These are phyloP conservation scores for Esox niger DNA, from an alignment of 2,113 vertebrate species.

Conservation along the genomic window DNA sequence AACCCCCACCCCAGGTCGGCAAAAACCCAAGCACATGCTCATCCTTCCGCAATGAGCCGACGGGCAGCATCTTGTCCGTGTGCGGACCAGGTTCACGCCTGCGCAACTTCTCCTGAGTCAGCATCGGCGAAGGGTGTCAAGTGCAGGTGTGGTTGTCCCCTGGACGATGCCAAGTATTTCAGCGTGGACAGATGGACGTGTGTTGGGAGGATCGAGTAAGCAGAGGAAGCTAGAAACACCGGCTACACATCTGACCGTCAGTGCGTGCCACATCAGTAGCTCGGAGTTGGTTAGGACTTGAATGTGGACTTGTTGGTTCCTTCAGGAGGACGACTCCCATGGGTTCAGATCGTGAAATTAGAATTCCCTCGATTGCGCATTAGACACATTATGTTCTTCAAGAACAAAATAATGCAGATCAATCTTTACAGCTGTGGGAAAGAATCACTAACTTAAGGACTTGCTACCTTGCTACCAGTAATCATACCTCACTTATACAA, in stretches of 20 bases:
- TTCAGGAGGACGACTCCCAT: conserved; percentile 10
- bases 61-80: conserved; percentile 73
- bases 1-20: conserved; percentile 65
- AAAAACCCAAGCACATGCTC: conserved; percentile 65
- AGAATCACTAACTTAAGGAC: conserved; percentile 17
- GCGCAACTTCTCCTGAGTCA: conserved; percentile 53
- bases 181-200: conserved; percentile 26
- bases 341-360: conserved; percentile 1
- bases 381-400: background rate
- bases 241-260: conserved; percentile 62
- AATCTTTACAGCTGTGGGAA: conserved; percentile 4
- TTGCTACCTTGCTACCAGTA: conserved; percentile 13
- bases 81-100: conserved; percentile 70
- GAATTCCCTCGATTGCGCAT: background rate
- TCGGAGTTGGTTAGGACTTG: conserved; percentile 50
- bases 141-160: conserved; percentile 47
- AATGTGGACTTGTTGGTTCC: conserved; percentile 50
- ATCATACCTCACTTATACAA: conserved; percentile 33
- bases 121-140: conserved; percentile 42
- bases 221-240: conserved; percentile 53
- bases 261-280: conserved; percentile 39
- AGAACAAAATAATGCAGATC: conserved; percentile 1
- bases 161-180: conserved; percentile 20
- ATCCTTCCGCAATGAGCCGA: conserved; percentile 67
- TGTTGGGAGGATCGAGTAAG: conserved; percentile 11